A percentile compares a stretch with the other conserved stretches of the same genome.
Conservation (phyloP, 1,140 invertebrate species). For the Microvelia longipes region DNA sequence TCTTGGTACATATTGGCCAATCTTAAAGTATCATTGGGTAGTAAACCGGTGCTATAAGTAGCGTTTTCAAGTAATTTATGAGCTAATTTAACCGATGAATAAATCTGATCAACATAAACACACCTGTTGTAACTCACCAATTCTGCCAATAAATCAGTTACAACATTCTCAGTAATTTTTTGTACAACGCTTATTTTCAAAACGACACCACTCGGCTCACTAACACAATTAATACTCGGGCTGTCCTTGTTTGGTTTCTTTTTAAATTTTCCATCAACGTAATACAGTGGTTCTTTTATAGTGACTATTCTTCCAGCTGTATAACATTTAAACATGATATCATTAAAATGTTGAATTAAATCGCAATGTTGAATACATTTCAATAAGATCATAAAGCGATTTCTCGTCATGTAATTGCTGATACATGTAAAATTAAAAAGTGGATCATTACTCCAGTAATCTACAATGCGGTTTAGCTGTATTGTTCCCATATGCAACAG, state of each 20-base stretch:
- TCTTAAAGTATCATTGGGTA: neutral
- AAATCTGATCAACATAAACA: neutral
- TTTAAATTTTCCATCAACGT: neutral
- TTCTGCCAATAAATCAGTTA: neutral
- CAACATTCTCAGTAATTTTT: neutral
- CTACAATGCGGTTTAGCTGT: slow-evolving; percentile 19
- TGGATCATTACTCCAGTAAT: slow-evolving; percentile 26
- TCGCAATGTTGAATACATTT: slow-evolving; percentile 18
- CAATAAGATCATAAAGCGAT: slow-evolving; percentile 25
- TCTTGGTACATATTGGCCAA: neutral
- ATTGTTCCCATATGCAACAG: slow-evolving; percentile 27
- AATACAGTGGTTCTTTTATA: neutral
- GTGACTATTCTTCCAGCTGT: neutral
- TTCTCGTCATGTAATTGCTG: slow-evolving; percentile 21
- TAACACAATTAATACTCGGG: neutral
- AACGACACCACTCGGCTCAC: neutral
- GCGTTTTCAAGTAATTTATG: neutral
- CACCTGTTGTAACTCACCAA: neutral
- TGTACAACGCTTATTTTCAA: neutral
- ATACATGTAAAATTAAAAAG: slow-evolving; percentile 23
- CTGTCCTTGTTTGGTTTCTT: neutral
- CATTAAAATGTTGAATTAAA: neutral
- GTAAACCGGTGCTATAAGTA: neutral
- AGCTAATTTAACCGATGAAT: neutral
- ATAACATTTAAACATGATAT: neutral